phyloP scores from a whole-genome alignment of 2,113 vertebrate species.

The Ibidorhyncha struthersii region DNA sequence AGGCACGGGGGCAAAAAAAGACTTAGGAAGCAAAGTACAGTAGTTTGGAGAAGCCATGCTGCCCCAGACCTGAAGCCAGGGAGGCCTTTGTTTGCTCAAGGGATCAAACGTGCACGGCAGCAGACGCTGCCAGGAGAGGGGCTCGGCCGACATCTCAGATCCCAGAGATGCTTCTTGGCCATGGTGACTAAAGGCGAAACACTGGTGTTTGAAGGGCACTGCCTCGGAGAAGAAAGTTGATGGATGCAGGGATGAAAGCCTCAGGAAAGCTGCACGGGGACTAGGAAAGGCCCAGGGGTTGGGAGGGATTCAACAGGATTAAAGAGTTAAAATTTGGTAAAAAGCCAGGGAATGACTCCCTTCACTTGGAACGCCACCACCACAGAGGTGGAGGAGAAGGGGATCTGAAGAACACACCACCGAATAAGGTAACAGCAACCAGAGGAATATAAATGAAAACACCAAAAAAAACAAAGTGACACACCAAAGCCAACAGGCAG shows the following conservation, averaged over 20 bases:
- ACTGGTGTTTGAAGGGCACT: neutral
- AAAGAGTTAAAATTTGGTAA: neutral
- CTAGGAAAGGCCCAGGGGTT: neutral
- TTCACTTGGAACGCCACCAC: neutral
- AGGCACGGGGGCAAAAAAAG: neutral
- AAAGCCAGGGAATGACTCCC: neutral
- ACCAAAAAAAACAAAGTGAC: neutral
- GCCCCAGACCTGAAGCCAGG: neutral
- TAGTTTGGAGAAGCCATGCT: too few relatives aligned
- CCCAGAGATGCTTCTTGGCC: neutral
- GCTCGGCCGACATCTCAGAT: fast-evolving
- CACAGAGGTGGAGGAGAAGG: neutral
- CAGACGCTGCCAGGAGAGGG: neutral
- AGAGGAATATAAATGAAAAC: neutral
- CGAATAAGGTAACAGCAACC: neutral
- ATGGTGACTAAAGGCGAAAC: neutral
- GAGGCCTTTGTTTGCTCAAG: neutral
- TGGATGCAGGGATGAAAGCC: neutral
- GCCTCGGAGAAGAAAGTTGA: neutral
- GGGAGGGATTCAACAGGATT: neutral
- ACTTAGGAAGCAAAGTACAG: neutral
- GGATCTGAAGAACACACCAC: neutral
- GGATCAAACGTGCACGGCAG: fast-evolving
- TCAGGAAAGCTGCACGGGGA: neutral
- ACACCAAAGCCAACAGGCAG: neutral